Base-by-base conservation (phyloP, 2,888 invertebrate species). In the Cantharis flavilabris region DNA sequence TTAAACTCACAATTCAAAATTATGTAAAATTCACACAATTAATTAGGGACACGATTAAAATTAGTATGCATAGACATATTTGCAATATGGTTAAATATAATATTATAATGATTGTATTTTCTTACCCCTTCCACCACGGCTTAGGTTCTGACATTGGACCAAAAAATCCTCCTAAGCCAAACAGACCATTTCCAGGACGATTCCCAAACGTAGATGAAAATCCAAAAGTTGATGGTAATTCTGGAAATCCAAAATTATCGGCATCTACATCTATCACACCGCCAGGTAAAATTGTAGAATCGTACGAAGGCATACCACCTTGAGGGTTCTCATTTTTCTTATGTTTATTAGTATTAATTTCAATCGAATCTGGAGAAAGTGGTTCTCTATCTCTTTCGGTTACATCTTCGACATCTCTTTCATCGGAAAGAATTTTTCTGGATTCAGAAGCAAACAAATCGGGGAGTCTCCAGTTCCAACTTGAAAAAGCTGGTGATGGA, bases 111-210 rank as follows among this genome's bases (percentile, higher is more conserved):
- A 23, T n/a, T 65, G 20, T n/a, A 49, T 26, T 20, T 4, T 84
- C 88, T 87, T 84, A 90, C 90, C 89, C 89, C 84, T 89, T 88
- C 89, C 89, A 90, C 90, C 90, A 90, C 9, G 88, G 88, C 72
- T 84, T 84, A 11, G 80, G 80, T 2, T 83, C 82, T 5, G 79
- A 77, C 9, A 83, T 77, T 3, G 83, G 79, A 7, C 85, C 84
- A 67, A 87, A 86, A 80, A 87, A 81, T 75, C 85, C 85, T 64
- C 86, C 86, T 65, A 87, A 78, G n/a, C 84, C 84, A 33, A 84
- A 83, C 11, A 82, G 76, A 20, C 81, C 82, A 64, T 73, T 78
- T 30, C 73, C 75, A 73, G 65, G 30, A 28, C 76, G 73, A 72
- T 67, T 65, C 71, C 78, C 75, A 81, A 81, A 63, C 0, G 77